These are phyloP conservation scores for Tretioscincus oriximinensis DNA, from an alignment of 2,113 vertebrate genomes.

Conservation along the genomic window DNA sequence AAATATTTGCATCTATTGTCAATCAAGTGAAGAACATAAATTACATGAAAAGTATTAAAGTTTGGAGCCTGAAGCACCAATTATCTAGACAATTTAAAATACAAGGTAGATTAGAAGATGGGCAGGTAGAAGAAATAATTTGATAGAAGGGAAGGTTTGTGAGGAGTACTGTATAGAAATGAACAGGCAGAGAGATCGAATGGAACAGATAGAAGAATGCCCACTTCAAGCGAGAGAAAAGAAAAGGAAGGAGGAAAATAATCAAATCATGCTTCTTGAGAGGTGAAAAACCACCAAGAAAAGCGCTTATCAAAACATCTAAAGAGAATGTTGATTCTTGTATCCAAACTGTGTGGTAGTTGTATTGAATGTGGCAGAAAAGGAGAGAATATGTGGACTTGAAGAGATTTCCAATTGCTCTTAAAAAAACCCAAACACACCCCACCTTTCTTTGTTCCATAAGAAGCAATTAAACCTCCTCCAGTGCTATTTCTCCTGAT, in stretches of 20 bases:
- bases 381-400: background rate
- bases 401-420: background rate
- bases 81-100: conserved; percentile 74
- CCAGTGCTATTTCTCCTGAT: conserved; percentile 26
- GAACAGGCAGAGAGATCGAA: conserved; percentile 65
- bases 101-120: conserved; percentile 68
- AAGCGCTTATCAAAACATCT: conserved; percentile 60
- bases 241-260: conserved; percentile 23
- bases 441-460: conserved; percentile 35
- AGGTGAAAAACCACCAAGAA: conserved; percentile 50
- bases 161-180: conserved; percentile 66
- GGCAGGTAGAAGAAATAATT: conserved; percentile 45
- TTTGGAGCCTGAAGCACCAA: conserved; percentile 66
- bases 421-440: background rate
- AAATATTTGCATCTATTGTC: background rate
- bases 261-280: conserved; percentile 54
- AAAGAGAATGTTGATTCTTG: conserved; percentile 32
- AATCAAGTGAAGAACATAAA: conserved; percentile 10
- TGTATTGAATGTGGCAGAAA: background rate
- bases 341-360: background rate
- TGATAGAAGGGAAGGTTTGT: conserved; percentile 68
- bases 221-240: conserved; percentile 42
- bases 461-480: conserved; percentile 47
- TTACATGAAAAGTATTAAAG: conserved; percentile 63
- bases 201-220: conserved; percentile 58